Evolutionary conservation across 2,888 invertebrate species (phyloP).

Genomic region (Ceraclea dissimilis): DNA sequence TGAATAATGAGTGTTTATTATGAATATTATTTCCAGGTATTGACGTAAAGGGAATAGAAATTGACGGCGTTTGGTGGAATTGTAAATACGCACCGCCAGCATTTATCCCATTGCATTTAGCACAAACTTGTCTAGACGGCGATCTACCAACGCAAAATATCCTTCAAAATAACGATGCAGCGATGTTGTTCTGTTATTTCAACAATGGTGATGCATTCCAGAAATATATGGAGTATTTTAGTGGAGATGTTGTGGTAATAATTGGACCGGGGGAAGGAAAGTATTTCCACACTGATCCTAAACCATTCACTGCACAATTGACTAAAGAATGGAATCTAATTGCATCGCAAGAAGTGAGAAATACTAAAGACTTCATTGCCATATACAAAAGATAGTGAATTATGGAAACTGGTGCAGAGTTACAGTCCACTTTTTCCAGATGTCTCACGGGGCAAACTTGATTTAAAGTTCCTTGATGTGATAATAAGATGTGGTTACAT

Average conservation of each 20-base stretch:
- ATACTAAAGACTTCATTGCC: constrained; percentile 58
- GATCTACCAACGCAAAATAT: constrained; percentile 33
- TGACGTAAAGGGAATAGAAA: constrained; percentile 62
- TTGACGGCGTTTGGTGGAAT: constrained; percentile 75
- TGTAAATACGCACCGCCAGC: constrained; percentile 65
- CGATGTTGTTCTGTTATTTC: constrained; percentile 75
- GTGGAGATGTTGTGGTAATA: constrained; percentile 60
- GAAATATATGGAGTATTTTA: constrained; percentile 56
- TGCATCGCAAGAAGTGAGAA: constrained; percentile 51
- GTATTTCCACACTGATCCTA: constrained; percentile 62
- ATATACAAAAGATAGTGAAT: constrained; percentile 42
- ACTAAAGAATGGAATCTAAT: constrained; percentile 49
- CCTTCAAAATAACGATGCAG: constrained; percentile 43
- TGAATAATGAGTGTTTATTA: no score
- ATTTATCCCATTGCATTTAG: constrained; percentile 59
- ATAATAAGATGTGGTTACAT: no score
- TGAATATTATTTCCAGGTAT: constrained; percentile 42
- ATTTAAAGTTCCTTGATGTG: no score
- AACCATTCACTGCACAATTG: constrained; percentile 55
- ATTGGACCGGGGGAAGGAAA: constrained; percentile 61
- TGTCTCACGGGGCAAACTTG: no score
- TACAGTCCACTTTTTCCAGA: no score
- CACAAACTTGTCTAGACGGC: constrained; percentile 36
- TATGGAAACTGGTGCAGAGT: no score
- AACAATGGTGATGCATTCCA: constrained; percentile 63